A percentile compares a stretch with the other conserved stretches of the same genome.
These are phyloP conservation scores for Ambastaia sidthimunki DNA, from an alignment of 2,797 vertebrate genomes.

Conservation along the genomic window DNA sequence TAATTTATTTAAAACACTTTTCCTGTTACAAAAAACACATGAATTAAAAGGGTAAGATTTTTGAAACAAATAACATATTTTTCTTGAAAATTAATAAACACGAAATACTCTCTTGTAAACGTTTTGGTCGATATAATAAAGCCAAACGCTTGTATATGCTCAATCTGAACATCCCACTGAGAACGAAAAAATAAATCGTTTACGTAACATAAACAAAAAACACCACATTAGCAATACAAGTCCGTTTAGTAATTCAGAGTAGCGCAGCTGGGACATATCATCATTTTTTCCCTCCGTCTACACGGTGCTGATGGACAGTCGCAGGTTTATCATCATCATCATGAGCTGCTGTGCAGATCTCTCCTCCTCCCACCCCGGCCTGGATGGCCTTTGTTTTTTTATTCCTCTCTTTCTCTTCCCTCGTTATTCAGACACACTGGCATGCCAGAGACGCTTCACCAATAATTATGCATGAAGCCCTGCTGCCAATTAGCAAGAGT, in stretches of 20 bases:
- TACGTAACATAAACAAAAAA: not conserved
- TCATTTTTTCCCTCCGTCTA: slow-evolving; percentile 11
- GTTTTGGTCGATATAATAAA: not conserved
- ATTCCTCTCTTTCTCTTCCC: slow-evolving; percentile 49
- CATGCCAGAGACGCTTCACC: slow-evolving; percentile 77
- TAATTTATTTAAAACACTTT: not conserved
- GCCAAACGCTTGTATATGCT: not conserved
- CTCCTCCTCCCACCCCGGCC: slow-evolving; percentile 68
- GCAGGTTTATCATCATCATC: slow-evolving; percentile 76
- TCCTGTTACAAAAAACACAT: not conserved
- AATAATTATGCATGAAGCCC: slow-evolving; percentile 85
- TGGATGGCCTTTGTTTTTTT: slow-evolving; percentile 74
- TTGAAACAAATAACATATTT: not conserved
- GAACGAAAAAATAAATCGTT: not conserved
- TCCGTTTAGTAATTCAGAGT: slow-evolving; percentile 39
- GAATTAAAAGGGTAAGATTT: not conserved
- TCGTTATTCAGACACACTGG: slow-evolving; percentile 76
- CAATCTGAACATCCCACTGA: not conserved
- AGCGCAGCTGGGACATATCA: slow-evolving; percentile 15
- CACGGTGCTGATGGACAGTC: slow-evolving; percentile 74
- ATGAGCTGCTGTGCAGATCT: slow-evolving; percentile 77
- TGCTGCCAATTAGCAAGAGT: slow-evolving; percentile 84
- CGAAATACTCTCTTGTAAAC: not conserved
- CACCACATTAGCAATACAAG: slow-evolving; percentile 14
- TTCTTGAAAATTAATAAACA: slow-evolving; percentile 12